A percentile compares a stretch with the other conserved stretches of the same genome.
Conservation (phyloP, 2,113 vertebrate genomes). For the Lophura nycthemera region DNA sequence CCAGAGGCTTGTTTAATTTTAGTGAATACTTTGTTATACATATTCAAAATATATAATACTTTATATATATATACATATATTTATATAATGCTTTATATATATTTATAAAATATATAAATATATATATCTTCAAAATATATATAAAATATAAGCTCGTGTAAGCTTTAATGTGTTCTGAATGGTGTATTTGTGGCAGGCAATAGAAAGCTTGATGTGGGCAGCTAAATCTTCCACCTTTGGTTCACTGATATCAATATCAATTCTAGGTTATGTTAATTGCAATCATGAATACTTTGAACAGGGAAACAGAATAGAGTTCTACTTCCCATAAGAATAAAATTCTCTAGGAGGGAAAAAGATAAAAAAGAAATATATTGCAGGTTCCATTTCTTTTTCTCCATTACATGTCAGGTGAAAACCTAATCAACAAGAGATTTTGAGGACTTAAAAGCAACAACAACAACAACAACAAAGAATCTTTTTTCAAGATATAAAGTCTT, state of each 20-base stretch:
- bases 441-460: background rate
- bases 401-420: background rate
- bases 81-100: background rate
- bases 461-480: too few relatives aligned
- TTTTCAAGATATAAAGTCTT: background rate
- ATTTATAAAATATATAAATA: background rate
- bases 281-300: background rate
- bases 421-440: background rate
- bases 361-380: accelerated
- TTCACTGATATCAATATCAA: background rate
- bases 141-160: background rate
- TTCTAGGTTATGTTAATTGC: background rate
- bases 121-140: background rate
- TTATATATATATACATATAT: too few relatives aligned
- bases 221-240: background rate
- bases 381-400: background rate
- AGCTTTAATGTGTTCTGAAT: background rate
- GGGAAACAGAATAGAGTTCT: background rate
- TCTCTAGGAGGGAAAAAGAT: background rate
- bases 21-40: background rate
- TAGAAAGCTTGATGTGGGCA: background rate
- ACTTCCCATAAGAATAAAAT: background rate
- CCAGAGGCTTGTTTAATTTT: background rate
- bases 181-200: background rate
- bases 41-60: background rate